Base-by-base conservation (phyloP, 1,140 invertebrate species). In the Neodiprion virginianus region DNA sequence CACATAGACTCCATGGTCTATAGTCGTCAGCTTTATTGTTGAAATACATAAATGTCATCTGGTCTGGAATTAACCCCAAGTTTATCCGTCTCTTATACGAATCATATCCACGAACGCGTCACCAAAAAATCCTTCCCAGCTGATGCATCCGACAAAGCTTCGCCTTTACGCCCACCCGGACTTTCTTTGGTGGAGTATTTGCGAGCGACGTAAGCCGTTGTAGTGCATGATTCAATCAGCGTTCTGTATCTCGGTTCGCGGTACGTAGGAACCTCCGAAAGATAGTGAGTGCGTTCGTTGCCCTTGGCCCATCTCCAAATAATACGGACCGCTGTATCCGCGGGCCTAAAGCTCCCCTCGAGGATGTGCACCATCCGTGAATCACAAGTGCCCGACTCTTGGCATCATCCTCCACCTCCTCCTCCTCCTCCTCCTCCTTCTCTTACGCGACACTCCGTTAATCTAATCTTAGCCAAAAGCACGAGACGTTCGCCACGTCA, bases 241-340 rank as follows among this genome's bases (percentile, higher is more conserved):
- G 11, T 61, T 61, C 53, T 61, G 11, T 5, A 14, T 61, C 53
- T 61, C 53, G 53, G 11, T 17, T 17, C 53, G 8, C 53, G 11
- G 28, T 40, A 17, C 11, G 53, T 61, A 61, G 53, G 53, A 61
- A 61, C 53, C 53, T n/a, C 53, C 28, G 28, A 40, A 40, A 40
- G n/a, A 61, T 61, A 61, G 11, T 8, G 53, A 40, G 28, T 61
- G 72, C 82, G 80, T 82, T 65, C 81, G 75, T 80, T 80, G 76
- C 77, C 79, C 80, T 80, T 82, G 76, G 80, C 79, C 79, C 77
- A 77, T 71, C 76, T 83, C 79, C 80, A 82, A 81, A 81, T 80
- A 80, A 81, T 80, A 74, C 68, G 70, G 73, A 71, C 69, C 49
- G 70, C 53, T 50, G 72, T 72, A 12, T 14, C 10, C 40, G 67